These are phyloP conservation scores for Emberiza fucata DNA, from an alignment of 2,113 vertebrate genomes.

Conservation along the genomic window DNA sequence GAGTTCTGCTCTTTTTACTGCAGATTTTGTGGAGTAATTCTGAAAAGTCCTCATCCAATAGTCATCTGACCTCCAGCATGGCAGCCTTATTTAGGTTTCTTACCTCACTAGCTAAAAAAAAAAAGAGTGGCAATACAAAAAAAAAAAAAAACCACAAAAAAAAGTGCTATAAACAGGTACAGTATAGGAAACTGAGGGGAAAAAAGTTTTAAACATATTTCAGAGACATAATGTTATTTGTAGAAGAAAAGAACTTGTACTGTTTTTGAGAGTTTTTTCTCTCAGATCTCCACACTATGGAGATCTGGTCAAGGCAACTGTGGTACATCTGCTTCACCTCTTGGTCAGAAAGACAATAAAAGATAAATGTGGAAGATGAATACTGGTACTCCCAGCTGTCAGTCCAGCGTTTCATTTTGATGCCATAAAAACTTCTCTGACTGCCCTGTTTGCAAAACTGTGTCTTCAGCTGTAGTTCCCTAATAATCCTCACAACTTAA, in stretches of 20 bases:
- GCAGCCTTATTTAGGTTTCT: neutral
- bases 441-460: neutral
- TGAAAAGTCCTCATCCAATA: neutral
- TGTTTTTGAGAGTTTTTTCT: neutral
- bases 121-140: neutral
- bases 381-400: neutral
- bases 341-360: neutral
- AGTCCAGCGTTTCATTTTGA: accelerated
- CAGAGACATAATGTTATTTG: neutral
- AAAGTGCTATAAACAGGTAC: neutral
- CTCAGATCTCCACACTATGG: neutral
- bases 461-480: neutral
- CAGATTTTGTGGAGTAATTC: neutral
- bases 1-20: neutral
- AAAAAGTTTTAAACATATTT: neutral
- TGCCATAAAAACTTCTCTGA: neutral
- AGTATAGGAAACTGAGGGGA: neutral
- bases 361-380: neutral
- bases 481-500: neutral
- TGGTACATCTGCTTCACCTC: neutral
- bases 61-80: neutral
- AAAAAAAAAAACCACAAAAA: neutral
- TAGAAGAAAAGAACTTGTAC: neutral
- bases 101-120: neutral
- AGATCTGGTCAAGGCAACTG: neutral